phyloP scores from a whole-genome alignment of 2,888 invertebrate genomes.

The Athetis lepigone region DNA sequence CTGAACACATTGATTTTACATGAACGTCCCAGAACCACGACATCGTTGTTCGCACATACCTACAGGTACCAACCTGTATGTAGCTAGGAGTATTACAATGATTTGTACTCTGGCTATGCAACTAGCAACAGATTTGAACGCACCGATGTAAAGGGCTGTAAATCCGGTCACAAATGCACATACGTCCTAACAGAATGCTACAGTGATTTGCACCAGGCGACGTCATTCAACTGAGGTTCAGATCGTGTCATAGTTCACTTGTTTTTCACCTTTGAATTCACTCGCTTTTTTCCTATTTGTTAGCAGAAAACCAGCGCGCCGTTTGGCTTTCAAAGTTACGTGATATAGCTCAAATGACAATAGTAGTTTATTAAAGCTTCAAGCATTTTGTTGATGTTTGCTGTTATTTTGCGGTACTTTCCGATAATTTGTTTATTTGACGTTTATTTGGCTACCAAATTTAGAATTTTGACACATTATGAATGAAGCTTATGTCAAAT shows the following conservation, averaged over 20 bases:
- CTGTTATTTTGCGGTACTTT: too few species aligned
- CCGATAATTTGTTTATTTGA: too few species aligned
- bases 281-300: slow-evolving; percentile 39
- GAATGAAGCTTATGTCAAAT: too few species aligned
- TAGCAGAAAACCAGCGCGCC: slow-evolving; percentile 17
- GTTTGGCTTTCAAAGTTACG: slow-evolving; percentile 18
- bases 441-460: too few species aligned
- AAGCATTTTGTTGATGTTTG: too few species aligned
- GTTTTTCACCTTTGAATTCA: slow-evolving; percentile 52
- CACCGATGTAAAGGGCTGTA: slow-evolving; percentile 31
- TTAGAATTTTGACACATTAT: too few species aligned
- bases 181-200: slow-evolving; percentile 31
- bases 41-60: slow-evolving; percentile 57
- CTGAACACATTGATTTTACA: slow-evolving; percentile 74
- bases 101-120: slow-evolving; percentile 49
- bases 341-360: slow-evolving; percentile 6
- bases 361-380: slow-evolving; percentile 10
- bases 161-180: slow-evolving; percentile 40
- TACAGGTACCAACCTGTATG: slow-evolving; percentile 31
- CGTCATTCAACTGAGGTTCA: slow-evolving; percentile 37
- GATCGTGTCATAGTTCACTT: slow-evolving; percentile 51
- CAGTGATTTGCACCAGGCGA: slow-evolving; percentile 35
- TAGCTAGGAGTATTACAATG: slow-evolving; percentile 53
- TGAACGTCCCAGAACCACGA: slow-evolving; percentile 62
- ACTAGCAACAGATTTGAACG: slow-evolving; percentile 22